Conservation (phyloP, 2,797 vertebrate genomes). For the Thamnophis elegans region DNA sequence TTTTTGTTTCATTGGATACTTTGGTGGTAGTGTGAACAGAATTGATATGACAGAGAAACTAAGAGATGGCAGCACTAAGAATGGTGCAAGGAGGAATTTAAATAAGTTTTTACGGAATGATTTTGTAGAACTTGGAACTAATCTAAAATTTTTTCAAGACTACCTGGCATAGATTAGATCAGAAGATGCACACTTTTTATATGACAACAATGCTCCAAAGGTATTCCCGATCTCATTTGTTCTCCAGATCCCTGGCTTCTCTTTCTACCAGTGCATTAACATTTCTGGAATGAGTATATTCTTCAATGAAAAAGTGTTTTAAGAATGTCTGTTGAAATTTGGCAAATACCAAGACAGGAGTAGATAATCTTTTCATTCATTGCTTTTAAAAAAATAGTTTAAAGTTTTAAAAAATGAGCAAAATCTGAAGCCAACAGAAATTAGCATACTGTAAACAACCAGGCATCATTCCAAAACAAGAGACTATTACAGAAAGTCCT, state of each 20-base stretch:
- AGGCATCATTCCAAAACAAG: slow-evolving; percentile 32
- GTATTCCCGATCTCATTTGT: neutral
- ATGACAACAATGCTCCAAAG: neutral
- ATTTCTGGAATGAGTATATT: neutral
- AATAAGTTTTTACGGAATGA: neutral
- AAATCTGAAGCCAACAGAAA: slow-evolving; percentile 35
- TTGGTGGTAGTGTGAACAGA: slow-evolving; percentile 50
- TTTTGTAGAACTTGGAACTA: neutral
- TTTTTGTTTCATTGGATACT: slow-evolving; percentile 54
- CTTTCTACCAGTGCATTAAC: neutral
- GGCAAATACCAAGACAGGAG: neutral
- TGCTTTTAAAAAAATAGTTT: neutral
- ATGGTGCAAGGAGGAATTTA: neutral
- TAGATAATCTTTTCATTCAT: neutral
- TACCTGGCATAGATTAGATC: neutral
- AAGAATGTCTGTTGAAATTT: neutral
- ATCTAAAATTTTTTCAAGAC: neutral
- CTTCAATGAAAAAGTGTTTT: neutral
- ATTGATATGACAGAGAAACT: slow-evolving; percentile 54
- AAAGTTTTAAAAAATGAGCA: neutral
- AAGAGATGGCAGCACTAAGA: slow-evolving; percentile 39
- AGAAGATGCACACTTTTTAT: neutral
- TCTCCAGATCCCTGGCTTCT: neutral
- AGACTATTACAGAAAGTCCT: neutral
- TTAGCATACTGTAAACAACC: neutral